Percentiles rank a stretch among this genome's conserved stretches.
These are phyloP conservation scores for Lampropteryx suffumata DNA, from an alignment of 2,888 invertebrate species.

Conservation along the genomic window DNA sequence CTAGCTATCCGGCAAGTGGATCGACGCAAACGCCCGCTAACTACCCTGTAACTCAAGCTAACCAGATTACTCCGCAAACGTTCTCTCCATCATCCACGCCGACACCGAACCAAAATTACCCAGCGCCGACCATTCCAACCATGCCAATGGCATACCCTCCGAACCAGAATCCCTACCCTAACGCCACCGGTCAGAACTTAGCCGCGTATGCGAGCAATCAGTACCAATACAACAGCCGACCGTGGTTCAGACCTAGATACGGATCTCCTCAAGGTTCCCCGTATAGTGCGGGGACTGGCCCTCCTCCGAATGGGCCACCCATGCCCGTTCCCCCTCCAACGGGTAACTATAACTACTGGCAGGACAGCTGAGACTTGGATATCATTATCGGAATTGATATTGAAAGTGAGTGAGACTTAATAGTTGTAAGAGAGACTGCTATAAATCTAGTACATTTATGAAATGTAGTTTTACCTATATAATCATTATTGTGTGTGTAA, in stretches of 20 bases:
- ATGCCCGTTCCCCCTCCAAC: constrained; percentile 71
- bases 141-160: constrained; percentile 66
- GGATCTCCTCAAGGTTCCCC: constrained; percentile 73
- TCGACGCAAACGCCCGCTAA: constrained; percentile 52
- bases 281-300: constrained; percentile 68
- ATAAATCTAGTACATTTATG: constrained; percentile 60
- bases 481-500: constrained; percentile 26
- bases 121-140: constrained; percentile 52
- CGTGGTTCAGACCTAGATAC: constrained; percentile 74
- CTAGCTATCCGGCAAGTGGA: constrained; percentile 61
- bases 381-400: constrained; percentile 45
- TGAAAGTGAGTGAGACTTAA: constrained; percentile 42
- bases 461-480: constrained; percentile 59
- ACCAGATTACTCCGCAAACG: constrained; percentile 59
- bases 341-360: constrained; percentile 75
- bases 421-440: constrained; percentile 56
- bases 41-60: constrained; percentile 53
- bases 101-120: constrained; percentile 60
- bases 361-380: constrained; percentile 72
- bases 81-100: constrained; percentile 73
- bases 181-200: constrained; percentile 74
- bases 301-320: constrained; percentile 71
- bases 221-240: constrained; percentile 72
- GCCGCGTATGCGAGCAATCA: constrained; percentile 76
- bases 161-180: constrained; percentile 71